Evolutionary conservation across 2,888 invertebrate species (phyloP).

Genomic region (Tinea semifulvella): DNA sequence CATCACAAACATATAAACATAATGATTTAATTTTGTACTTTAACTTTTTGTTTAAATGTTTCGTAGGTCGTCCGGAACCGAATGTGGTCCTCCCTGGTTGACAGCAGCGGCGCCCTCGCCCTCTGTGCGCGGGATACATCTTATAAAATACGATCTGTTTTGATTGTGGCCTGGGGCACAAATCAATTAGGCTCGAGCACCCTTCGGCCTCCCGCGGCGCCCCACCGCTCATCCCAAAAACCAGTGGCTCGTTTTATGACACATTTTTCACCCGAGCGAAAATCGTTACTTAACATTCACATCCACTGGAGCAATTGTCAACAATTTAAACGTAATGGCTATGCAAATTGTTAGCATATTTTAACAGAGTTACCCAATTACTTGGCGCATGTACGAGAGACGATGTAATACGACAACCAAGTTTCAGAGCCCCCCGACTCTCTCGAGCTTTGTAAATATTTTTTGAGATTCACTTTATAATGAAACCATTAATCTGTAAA

Average conservation of each 20-base stretch:
- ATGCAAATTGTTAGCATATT: constrained; percentile 12
- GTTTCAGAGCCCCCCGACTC: background rate
- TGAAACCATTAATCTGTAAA: constrained; percentile 11
- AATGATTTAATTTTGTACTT: no score
- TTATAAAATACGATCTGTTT: constrained; percentile 69
- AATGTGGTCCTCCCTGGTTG: constrained; percentile 21
- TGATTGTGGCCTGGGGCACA: constrained; percentile 69
- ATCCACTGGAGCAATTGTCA: constrained; percentile 53
- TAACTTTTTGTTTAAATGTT: no score
- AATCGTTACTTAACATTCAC: constrained; percentile 59
- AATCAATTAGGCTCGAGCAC: constrained; percentile 58
- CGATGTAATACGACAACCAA: background rate
- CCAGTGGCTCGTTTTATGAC: constrained; percentile 67
- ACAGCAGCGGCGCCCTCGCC: constrained; percentile 48
- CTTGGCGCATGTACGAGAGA: background rate
- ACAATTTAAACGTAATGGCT: constrained; percentile 9
- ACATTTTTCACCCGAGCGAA: constrained; percentile 51
- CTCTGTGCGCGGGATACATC: constrained; percentile 46
- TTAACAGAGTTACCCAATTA: constrained; percentile 10
- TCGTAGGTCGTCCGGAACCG: constrained; percentile 28
- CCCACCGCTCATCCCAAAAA: constrained; percentile 32
- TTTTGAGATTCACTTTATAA: constrained; percentile 9
- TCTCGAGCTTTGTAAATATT: background rate
- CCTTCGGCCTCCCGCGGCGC: constrained; percentile 45
- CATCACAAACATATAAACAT: no score